Evolutionary conservation across 2,888 invertebrate genomes (phyloP), one percentile per base, ranked within the genome.

Genomic region (Drosophila hamatofila): DNA sequence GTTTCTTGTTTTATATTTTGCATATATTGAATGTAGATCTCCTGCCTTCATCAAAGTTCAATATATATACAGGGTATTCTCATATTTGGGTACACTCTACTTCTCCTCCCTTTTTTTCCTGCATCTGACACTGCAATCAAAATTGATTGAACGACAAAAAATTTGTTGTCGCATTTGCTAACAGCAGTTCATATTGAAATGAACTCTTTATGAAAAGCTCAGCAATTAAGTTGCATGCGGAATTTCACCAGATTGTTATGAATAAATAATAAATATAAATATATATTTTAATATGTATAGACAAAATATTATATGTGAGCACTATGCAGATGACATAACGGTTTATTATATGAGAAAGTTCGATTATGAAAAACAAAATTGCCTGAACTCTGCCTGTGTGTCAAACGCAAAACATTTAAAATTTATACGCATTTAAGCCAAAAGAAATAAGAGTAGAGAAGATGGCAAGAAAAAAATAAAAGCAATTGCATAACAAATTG

Each of bases 171-270:
- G 48, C 46, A 51, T 56, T 66, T 48, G 12, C 33, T 42, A 37
- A 8, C 57, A 14, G 61, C 64, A 67, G 65, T 79, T 76, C 70
- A 72, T 79, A 68, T 76, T 72, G 72, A 78, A 81, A 76, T 79
- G 57, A 76, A 75, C 80, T 75, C 70, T 60, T 64, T 63, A 41
- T 61, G 67, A 60, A 83, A 81, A 64, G 72, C 60, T 78, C 58
- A 44, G 67, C 84, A 81, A 83, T 87, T 81, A 78, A 63, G 59
- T 75, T 51, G 64, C 64, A 51, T 23, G 18, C 35, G 39, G 64
- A 64, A 59, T 52, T 54, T 49, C 54, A 11, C 41, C 33, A 57
- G 33, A 51, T 51, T 68, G 55, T 37, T 61, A 63, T 48, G 48
- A 16, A 48, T 75, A 56, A 68, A 58, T 64, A 60, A 72, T 58